Base-by-base conservation (phyloP, 64 coral and sea anemone genomes). In the Stylophora pistillata region DNA sequence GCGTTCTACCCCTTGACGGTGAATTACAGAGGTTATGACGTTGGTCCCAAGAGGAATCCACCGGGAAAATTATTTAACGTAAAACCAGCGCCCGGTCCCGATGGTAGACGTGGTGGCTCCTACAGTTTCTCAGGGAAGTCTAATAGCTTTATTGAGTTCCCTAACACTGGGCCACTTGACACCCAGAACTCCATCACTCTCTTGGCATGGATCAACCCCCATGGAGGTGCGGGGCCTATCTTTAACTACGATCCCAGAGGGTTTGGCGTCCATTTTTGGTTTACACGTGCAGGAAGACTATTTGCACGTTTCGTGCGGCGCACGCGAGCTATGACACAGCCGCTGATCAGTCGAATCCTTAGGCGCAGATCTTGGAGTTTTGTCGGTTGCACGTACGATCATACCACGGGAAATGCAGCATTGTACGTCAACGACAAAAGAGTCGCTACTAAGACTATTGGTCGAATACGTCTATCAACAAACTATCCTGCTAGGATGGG, bases 171-270 rank as follows among this genome's bases (percentile, higher is more conserved):
- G 4, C 89, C 79, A 57, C 75, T 97, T 25, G 95, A 97, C 59
- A 87, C 95, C 10, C 78, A 88, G 31, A 90, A 90, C 33, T 97
- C 95, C 20, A 93, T 97, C n/a, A 97, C 95, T 16, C 55, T 97
- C 12, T 58, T 89, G 21, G 92, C 89, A 69, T 97, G 95, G 95
- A 87, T 93, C 11, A 92, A 92, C 61, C 83, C 88, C 68, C 37
- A 86, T 13, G 91, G 95, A 31, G 33, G 66, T 54, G 82, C 87
- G 23, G 95, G 95, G 32, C 95, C 95, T 20, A 72, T 97, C 33
- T 92, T 92, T 58, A 88, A 93, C 60, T 93, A 93, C 71, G 81
- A 88, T 74, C 91, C 91, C 26, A 58, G 56, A 17, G 91, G 91
- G 2, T 93, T 77, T 53, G 91, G 91, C 26, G 91, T 93, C 32